phyloP scores from a whole-genome alignment of 1,140 invertebrate genomes.

The Belonocnema kinseyi region DNA sequence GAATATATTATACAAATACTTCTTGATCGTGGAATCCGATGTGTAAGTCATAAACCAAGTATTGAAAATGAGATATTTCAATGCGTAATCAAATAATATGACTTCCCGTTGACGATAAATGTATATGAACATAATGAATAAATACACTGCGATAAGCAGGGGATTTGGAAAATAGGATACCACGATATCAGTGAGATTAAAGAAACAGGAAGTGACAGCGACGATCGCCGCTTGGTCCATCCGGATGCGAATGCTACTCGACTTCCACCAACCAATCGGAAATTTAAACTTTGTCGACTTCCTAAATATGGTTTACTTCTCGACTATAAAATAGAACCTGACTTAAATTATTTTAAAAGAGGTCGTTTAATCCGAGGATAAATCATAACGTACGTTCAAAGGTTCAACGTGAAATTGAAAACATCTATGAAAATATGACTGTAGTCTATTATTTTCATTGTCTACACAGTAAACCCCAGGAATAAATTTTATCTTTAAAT shows the following conservation, averaged over 20 bases:
- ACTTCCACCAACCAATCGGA: conserved; percentile 43
- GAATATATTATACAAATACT: too few relatives aligned
- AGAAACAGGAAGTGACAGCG: conserved; percentile 55
- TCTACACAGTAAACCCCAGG: too few relatives aligned
- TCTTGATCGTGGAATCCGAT: too few relatives aligned
- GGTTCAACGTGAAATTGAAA: too few relatives aligned
- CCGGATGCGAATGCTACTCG: conserved; percentile 46
- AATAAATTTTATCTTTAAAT: too few relatives aligned
- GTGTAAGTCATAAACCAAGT: too few relatives aligned
- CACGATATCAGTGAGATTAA: conserved; percentile 42
- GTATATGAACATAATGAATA: background rate
- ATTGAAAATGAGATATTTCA: too few relatives aligned
- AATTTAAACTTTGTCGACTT: conserved; percentile 21
- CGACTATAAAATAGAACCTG: conserved; percentile 17
- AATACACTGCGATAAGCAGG: background rate
- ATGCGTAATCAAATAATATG: too few relatives aligned
- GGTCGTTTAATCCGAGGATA: background rate
- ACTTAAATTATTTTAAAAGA: conserved; percentile 7
- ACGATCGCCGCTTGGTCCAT: conserved; percentile 40
- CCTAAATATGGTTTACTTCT: conserved; percentile 36
- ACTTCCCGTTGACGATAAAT: background rate
- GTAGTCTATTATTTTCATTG: too few relatives aligned
- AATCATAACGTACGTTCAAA: too few relatives aligned
- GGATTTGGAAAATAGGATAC: conserved; percentile 3
- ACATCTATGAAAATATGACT: too few relatives aligned